phyloP scores from a whole-genome alignment of 2,888 invertebrate genomes.

The Orgyia antiqua region DNA sequence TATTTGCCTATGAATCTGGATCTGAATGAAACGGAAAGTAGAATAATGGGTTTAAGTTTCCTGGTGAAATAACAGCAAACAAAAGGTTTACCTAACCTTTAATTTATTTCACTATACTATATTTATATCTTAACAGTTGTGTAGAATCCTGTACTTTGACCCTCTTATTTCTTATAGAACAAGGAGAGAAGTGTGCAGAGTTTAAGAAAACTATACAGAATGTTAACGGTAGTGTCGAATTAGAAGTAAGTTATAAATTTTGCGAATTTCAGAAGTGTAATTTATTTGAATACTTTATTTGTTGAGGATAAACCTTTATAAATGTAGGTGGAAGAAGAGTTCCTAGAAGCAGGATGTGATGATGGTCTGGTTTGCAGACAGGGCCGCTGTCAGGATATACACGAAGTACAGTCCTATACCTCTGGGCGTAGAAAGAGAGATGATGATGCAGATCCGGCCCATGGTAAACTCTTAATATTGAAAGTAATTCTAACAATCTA shows the following conservation, averaged over 20 bases:
- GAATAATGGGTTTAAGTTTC: too few species aligned
- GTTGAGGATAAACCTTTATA: too few species aligned
- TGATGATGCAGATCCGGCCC: slow-evolving; percentile 22
- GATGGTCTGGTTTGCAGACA: slow-evolving; percentile 66
- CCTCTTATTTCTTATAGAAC: slow-evolving; percentile 39
- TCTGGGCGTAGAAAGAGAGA: slow-evolving; percentile 40
- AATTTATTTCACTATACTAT: too few species aligned
- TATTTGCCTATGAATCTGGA: too few species aligned
- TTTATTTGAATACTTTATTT: too few species aligned
- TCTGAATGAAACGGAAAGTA: too few species aligned
- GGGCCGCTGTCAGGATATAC: slow-evolving; percentile 64
- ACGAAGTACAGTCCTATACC: slow-evolving; percentile 33
- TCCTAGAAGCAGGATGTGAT: slow-evolving; percentile 67
- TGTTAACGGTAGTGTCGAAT: slow-evolving; percentile 51
- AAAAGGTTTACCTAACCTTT: too few species aligned
- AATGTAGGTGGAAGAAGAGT: slow-evolving; percentile 64
- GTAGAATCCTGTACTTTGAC: too few species aligned
- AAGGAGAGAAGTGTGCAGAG: slow-evolving; percentile 65
- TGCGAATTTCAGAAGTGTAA: too few species aligned
- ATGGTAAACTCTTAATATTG: slow-evolving; percentile 38
- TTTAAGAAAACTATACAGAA: slow-evolving; percentile 52
- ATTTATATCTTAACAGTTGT: too few species aligned
- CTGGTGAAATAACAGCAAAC: too few species aligned
- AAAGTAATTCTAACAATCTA: too few species aligned
- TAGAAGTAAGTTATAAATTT: slow-evolving; percentile 48